Evolutionary conservation across 2,797 vertebrate species (phyloP).

Genomic region (Trematomus bernacchii): DNA sequence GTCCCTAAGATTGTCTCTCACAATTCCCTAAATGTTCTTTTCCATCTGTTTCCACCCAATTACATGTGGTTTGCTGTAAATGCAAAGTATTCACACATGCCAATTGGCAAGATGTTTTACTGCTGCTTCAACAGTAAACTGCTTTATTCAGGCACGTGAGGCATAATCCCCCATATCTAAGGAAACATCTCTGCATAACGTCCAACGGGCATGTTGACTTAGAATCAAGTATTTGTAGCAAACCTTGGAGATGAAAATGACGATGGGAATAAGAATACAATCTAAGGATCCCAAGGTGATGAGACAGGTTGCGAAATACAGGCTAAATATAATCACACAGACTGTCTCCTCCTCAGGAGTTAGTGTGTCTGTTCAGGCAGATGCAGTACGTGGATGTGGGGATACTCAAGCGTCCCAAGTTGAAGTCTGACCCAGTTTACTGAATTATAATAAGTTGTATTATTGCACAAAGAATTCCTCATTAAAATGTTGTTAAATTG

Average conservation of each 20-base stretch:
- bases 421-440: constrained; percentile 25
- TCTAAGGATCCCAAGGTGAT: constrained; percentile 37
- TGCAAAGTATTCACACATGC: constrained; percentile 2
- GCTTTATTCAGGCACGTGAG: constrained; percentile 13
- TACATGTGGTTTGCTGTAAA: constrained; percentile 12
- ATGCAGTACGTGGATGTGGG: constrained; percentile 34
- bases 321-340: constrained; percentile 22
- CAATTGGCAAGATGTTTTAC: background rate
- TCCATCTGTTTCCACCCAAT: background rate
- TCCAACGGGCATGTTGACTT: constrained; percentile 19
- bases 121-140: background rate
- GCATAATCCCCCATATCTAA: background rate
- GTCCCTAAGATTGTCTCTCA: background rate
- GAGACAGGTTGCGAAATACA: constrained; percentile 51
- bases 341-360: constrained; percentile 32
- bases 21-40: background rate
- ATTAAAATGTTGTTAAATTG: background rate
- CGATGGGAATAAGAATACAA: constrained; percentile 20
- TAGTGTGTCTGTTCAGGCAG: constrained; percentile 23
- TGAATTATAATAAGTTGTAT: constrained; percentile 20
- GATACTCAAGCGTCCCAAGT: constrained; percentile 17
- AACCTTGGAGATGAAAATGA: constrained; percentile 35
- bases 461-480: background rate
- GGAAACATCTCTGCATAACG: background rate
- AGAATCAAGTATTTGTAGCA: constrained; percentile 27